Evolutionary conservation across 2,797 vertebrate species (phyloP), one percentile per base, ranked within the genome.

Genomic region (Platalea minor): DNA sequence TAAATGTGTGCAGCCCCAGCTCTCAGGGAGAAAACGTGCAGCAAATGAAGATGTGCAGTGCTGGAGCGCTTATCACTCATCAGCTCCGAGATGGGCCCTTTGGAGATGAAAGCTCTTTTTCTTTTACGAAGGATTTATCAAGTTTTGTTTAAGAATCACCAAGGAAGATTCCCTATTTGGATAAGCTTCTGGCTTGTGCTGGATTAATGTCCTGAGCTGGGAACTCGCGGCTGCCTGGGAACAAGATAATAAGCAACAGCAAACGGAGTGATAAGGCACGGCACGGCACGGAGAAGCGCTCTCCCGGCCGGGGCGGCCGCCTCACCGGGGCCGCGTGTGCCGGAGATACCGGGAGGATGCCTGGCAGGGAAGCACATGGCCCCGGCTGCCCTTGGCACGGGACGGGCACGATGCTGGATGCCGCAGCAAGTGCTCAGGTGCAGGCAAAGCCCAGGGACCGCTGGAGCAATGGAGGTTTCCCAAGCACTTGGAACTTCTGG

Each of bases 61-160:
- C 72, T 1, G 1, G 72, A 61, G 67, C 24, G 0, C 19, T 65
- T 16, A 21, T 83, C 91, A n/a, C 89, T 37, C 72, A 21, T 77
- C 86, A 13, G 89, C 59, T 26, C 63, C n/a, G 18, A 59, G 72
- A 61, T 5, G 46, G 88, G 70, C 57, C 93, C 93, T 74, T 31
- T 12, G 31, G 77, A 91, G 77, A 88, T 24, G 45, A 85, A 94
- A 95, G 39, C 31, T 26, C 53, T 57, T 59, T 23, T 61, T 31
- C 88, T 88, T 57, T 77, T 24, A 14, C 11, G 12, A 51, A 81
- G 85, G 91, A 87, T 90, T 88, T 79, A 84, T 54, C 77, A n/a
- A 37, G 64, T 78, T 94, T 89, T 31, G 87, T 81, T 95, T 77
- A 35, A 87, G 90, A 91, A 81, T 6, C 93, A 67, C 60, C 7